Evolutionary conservation across 2,797 vertebrate genomes (phyloP), one percentile per base, ranked within the genome.

Genomic region (Ptychobarbus kaznakovi): DNA sequence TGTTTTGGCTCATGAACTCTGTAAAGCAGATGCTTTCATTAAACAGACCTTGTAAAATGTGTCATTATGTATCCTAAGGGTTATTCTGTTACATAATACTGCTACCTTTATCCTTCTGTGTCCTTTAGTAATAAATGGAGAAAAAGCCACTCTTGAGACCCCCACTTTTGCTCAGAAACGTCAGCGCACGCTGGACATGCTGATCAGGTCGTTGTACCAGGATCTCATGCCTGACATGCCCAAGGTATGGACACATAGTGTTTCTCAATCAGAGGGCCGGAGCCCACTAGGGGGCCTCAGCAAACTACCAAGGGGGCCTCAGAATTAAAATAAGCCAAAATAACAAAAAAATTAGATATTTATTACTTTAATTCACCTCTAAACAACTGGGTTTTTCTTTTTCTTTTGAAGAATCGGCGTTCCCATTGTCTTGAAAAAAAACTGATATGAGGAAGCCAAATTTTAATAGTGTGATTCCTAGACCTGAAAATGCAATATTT

Each of bases 61-160:
- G n/a, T 22, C 51, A 12, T 72, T 42, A 28, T 25, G 68, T 51
- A 74, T 73, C 13, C 25, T 78, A 46, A 2, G 44, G 44, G 58
- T 49, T 32, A 46, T 46, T 81, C 58, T 75, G 75, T 85, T 74
- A 32, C 56, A 40, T 66, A 65, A 74, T 28, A 22, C 15, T 46
- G 22, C 68, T 38, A 61, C 35, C 51, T 61, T 63, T 61, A 40
- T 73, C 15, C 16, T 73, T 56, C 32, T 65, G 74, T 87, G 18
- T 84, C 6, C n/a, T 91, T 56, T 90, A 99, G 98, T 99, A 95
- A 99, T 99, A 93, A 99, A 99, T 86, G 98, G 98, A 92, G 98
- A 99, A 95, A 99, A 99, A 95, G 98, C 98, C 93, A 99, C 98
- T 89, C 93, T 99, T 94, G 98, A 99, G 94, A 99, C 98, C 1